Conservation (phyloP, 2,113 vertebrate genomes). For the Chloebia gouldiae region DNA sequence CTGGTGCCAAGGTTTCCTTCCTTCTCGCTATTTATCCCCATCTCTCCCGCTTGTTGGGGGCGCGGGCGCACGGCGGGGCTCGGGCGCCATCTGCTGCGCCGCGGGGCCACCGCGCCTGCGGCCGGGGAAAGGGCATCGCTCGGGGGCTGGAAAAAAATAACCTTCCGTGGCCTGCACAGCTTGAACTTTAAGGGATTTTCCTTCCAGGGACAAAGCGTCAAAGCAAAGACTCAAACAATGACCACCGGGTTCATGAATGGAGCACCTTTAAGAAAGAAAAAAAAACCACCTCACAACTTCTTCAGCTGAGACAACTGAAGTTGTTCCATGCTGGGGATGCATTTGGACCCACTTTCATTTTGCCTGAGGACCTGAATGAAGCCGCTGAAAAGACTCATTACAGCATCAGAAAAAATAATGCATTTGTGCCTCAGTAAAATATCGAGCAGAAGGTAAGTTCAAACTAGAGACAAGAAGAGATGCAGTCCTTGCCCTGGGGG, state of each 20-base stretch:
- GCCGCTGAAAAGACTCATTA: not conserved
- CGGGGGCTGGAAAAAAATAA: fast-evolving
- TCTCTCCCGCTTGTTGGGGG: too few species aligned
- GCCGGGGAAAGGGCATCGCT: fast-evolving
- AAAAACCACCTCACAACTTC: not conserved
- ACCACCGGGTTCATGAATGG: not conserved
- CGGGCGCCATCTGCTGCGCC: not conserved
- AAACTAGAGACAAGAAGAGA: not conserved
- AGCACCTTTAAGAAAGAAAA: not conserved
- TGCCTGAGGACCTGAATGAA: not conserved
- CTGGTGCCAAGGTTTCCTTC: not conserved
- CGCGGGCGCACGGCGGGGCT: not conserved
- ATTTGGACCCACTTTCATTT: not conserved
- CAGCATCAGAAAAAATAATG: not conserved
- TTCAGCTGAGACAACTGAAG: not conserved
- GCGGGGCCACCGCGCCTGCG: too few species aligned
- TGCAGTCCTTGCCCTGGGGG: not conserved
- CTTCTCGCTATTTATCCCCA: not conserved
- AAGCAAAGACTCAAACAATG: not conserved
- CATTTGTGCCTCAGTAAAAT: not conserved
- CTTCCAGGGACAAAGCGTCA: not conserved
- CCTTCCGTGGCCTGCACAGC: not conserved
- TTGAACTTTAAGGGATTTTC: not conserved
- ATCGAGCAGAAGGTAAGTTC: not conserved
- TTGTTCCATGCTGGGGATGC: not conserved